Base-by-base conservation (phyloP, 2,797 vertebrate genomes). In the Uromys caudimaculatus region DNA sequence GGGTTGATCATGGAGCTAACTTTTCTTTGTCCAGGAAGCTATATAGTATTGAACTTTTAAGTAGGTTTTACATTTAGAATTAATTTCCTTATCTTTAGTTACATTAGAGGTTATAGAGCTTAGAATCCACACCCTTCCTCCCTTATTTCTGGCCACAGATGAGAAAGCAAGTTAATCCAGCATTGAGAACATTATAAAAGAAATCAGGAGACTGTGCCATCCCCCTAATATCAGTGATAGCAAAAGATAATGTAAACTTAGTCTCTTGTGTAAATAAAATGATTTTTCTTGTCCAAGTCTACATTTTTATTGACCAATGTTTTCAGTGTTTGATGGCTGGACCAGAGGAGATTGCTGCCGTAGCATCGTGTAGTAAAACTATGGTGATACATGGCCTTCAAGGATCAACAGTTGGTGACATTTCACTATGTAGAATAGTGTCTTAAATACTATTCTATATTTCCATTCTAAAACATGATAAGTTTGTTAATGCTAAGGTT, bases 231-330 rank as follows among this genome's bases (percentile, higher is more conserved):
- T 83, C 24, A 89, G 16, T 9, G 41, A 91, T 7, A 62, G 73
- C 41, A 52, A 8, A 52, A 32, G 50, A 32, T 38, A 89, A 92
- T 79, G 52, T 29, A 89, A 89, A 54, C 24, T 67, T 87, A 54
- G 19, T 82, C 38, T 95, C 32, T 64, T 58, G 81, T 73, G n/a
- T 58, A 88, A 92, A 83, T 88, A 19, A 84, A 82, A 77, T 32
- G 27, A 90, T 3, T 73, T 95, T 87, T 73, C 81, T 14, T 38
- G 19, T 29, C 32, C 60, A 64, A 0, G 16, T 54, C 9, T 35
- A 77, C 76, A 0, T 56, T 95, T 85, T 47, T 2, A 64, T 17
- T 62, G 67, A 75, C 71, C 85, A 69, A 77, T 91, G 71, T 69
- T 4, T 41, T 81, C n/a, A 58, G 13, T 86, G 35, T 9, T 77